Base-by-base conservation (phyloP, 2,888 invertebrate species). In the Drosophila paranaensis region DNA sequence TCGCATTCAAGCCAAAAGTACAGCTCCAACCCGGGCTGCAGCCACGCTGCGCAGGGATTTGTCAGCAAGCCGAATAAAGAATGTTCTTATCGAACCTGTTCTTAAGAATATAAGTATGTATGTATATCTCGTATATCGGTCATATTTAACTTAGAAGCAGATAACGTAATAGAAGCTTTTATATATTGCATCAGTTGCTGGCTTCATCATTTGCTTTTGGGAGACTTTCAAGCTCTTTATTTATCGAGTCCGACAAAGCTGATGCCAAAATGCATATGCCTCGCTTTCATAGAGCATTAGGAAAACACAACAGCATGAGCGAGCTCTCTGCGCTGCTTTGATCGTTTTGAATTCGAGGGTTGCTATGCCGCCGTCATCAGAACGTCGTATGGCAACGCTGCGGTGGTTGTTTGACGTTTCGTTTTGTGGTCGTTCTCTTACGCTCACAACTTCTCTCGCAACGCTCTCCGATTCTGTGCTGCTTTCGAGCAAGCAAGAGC, bases 361-460 rank as follows among this genome's bases (percentile, higher is more conserved):
- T 83, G 87, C 64, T 77, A 57, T 25, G 51, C 16, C 33, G 16
- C 43, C 16, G 51, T 30, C 53, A 42, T 55, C 51, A 46, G 63
- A 54, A 16, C 43, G 50, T 50, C 55, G 57, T 60, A 43, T 74
- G 77, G 72, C 85, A 80, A 84, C 84, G 68, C 71, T 72, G 64
- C 14, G 85, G 84, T 85, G 84, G 84, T 84, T 75, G 88, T 85
- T 88, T 84, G 88, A 84, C 84, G 51, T 88, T 84, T 65, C 57
- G 53, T 64, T 85, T 82, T 79, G 78, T 74, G 63, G 70, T 63
- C 71, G 74, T 67, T 48, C 30, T 84, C 48, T 63, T 60, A 40
- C 62, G 37, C 57, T 73, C 54, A 40, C 46, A 25, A 37, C 43
- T 48, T 54, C 45, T 51, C 14, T 13, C 9, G 8, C 25, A 20